phyloP scores from a whole-genome alignment of 2,113 vertebrate genomes.

The Hylia prasina region DNA sequence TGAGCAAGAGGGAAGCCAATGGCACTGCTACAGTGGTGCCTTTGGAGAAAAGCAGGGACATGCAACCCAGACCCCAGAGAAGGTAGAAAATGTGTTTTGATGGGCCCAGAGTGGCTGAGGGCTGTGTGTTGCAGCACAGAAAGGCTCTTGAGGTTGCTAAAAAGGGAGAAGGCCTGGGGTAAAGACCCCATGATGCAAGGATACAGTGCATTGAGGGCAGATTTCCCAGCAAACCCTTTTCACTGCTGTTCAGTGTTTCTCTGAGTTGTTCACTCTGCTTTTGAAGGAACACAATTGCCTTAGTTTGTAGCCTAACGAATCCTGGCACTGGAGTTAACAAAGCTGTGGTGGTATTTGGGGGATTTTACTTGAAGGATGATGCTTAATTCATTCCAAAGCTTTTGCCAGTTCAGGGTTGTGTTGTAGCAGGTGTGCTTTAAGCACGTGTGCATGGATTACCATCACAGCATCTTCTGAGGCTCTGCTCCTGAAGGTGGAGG shows the following conservation, averaged over 20 bases:
- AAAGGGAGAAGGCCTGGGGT: neutral
- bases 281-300: neutral
- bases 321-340: neutral
- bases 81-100: neutral
- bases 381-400: neutral
- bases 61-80: neutral
- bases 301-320: neutral
- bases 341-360: neutral
- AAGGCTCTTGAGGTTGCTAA: neutral
- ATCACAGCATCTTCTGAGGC: neutral
- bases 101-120: too few species aligned
- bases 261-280: neutral
- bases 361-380: neutral
- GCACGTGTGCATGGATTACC: rapidly evolving
- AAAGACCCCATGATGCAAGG: neutral
- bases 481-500: neutral
- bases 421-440: neutral
- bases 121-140: neutral
- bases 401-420: neutral
- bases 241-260: neutral
- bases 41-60: neutral
- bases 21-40: too few species aligned
- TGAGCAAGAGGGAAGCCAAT: neutral
- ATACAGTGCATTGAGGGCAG: neutral
- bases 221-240: neutral